These are phyloP conservation scores for Chymomyza fuscimana DNA, from an alignment of 2,888 invertebrate species.

Conservation along the genomic window DNA sequence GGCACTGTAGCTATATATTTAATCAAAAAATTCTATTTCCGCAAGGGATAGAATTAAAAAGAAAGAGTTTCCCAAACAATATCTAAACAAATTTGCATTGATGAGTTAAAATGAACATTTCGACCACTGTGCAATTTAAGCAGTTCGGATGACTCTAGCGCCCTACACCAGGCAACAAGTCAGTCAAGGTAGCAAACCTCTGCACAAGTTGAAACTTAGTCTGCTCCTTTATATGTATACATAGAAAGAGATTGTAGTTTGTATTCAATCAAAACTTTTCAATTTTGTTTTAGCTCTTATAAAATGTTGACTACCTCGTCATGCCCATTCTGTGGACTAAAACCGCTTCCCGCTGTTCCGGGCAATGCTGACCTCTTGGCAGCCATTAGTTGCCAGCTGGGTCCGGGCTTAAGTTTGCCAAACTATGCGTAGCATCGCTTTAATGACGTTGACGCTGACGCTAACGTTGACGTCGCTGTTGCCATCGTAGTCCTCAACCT, in stretches of 20 bases:
- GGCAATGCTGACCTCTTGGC: constrained; percentile 34
- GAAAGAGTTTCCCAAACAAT: no score
- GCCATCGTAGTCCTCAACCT: background rate
- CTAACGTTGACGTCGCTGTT: background rate
- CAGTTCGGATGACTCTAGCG: background rate
- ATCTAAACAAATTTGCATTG: no score
- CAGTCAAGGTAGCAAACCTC: background rate
- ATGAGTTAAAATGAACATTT: no score
- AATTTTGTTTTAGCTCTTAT: constrained; percentile 57
- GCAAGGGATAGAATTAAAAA: no score
- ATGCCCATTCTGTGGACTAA: constrained; percentile 8
- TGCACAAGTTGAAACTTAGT: constrained; percentile 36
- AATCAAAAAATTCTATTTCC: no score
- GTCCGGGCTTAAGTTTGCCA: constrained; percentile 38
- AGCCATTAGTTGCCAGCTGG: constrained; percentile 20
- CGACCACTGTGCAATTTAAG: background rate
- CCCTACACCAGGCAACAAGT: background rate
- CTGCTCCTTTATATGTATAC: constrained; percentile 14
- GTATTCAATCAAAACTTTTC: constrained; percentile 72
- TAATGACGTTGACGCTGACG: constrained; percentile 49
- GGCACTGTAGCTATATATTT: no score
- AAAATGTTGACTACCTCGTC: constrained; percentile 36
- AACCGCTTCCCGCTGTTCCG: background rate
- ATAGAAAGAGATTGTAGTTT: constrained; percentile 57
- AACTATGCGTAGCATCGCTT: constrained; percentile 63